phyloP scores from a whole-genome alignment of 1,140 invertebrate species.

The Episyrphus balteatus region DNA sequence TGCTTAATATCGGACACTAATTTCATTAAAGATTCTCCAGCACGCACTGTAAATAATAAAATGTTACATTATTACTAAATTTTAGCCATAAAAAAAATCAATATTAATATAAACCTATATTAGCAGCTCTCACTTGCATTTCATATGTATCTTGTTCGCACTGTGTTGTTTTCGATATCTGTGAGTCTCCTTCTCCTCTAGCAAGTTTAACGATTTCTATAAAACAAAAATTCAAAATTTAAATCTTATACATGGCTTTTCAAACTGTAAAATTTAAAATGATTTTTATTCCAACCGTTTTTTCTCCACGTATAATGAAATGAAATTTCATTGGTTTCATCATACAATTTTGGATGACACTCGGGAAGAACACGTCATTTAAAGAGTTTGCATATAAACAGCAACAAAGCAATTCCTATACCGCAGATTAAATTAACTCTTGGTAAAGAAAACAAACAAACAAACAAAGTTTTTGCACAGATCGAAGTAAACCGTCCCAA shows the following conservation, averaged over 20 bases:
- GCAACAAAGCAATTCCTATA: no score
- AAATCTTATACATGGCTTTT: background rate
- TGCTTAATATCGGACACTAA: slow-evolving; percentile 94
- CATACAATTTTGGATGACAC: no score
- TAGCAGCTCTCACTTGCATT: slow-evolving; percentile 90
- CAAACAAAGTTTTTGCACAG: no score
- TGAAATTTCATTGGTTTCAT: background rate
- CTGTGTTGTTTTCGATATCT: slow-evolving; percentile 77
- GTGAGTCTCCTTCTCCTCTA: slow-evolving; percentile 84
- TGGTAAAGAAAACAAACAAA: no score
- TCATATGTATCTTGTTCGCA: slow-evolving; percentile 92
- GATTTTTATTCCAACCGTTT: no score
- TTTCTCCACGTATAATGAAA: no score
- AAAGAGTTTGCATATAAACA: no score
- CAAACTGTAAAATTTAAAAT: no score
- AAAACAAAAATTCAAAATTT: slow-evolving; percentile 3
- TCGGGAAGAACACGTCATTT: no score
- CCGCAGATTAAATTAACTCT: no score
- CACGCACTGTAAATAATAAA: slow-evolving; percentile 52
- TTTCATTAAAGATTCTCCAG: slow-evolving; percentile 93
- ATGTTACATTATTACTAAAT: background rate
- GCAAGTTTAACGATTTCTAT: slow-evolving; percentile 87
- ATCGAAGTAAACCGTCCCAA: no score
- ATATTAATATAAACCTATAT: slow-evolving; percentile 59
- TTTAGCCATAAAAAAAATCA: background rate